Conservation (phyloP, 2,113 vertebrate genomes). For the Cyphomyrus plagiostoma region DNA sequence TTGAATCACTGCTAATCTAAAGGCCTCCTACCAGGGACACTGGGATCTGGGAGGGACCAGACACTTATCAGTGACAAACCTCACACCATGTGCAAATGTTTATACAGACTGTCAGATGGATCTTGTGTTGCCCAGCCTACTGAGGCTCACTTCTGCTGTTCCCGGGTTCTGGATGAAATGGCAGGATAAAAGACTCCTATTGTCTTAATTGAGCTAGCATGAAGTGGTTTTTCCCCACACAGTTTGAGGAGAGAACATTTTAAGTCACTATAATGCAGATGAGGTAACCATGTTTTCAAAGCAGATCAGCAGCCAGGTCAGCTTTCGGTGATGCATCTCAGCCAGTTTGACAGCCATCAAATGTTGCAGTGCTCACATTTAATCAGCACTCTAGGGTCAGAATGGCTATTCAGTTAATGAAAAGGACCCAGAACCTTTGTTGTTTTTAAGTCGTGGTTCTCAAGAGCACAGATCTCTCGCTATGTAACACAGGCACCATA, state of each 20-base stretch:
- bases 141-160: neutral
- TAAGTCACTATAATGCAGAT: neutral
- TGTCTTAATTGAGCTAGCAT: neutral
- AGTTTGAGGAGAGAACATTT: neutral
- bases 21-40: neutral
- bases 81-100: conserved; percentile 8
- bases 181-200: neutral
- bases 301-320: neutral
- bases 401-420: neutral
- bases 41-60: neutral
- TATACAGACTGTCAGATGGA: neutral
- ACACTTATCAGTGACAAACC: neutral
- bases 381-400: neutral
- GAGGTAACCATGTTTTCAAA: neutral
- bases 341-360: neutral
- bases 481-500: neutral
- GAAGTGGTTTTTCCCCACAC: neutral
- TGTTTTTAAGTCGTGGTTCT: neutral
- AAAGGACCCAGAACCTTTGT: neutral
- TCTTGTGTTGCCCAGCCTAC: neutral
- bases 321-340: neutral
- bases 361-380: neutral
- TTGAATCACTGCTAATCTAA: neutral
- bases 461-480: neutral
- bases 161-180: neutral